These are phyloP conservation scores for Ochotona princeps DNA, from an alignment of 2,113 vertebrate species.

Conservation along the genomic window DNA sequence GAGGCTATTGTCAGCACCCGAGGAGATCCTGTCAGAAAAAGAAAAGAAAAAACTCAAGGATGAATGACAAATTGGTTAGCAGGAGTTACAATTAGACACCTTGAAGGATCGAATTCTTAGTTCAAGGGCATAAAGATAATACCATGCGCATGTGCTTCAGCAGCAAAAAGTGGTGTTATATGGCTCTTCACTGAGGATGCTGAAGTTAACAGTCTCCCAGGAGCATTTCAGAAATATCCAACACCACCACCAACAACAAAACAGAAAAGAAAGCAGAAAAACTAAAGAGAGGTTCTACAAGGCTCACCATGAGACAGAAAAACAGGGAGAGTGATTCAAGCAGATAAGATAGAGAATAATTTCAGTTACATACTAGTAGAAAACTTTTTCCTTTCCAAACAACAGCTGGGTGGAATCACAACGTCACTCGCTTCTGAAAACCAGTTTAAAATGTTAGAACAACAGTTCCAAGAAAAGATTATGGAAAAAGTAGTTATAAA, in stretches of 20 bases:
- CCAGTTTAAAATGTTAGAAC: slow-evolving; percentile 44
- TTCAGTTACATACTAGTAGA: neutral
- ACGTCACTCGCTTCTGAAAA: slow-evolving; percentile 40
- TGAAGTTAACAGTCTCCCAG: neutral
- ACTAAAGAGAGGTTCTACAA: neutral
- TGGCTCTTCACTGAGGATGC: neutral
- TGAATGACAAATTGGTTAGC: neutral
- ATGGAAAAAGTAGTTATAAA: slow-evolving; percentile 53
- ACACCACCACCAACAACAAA: neutral
- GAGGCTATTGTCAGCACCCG: neutral
- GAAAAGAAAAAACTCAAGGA: neutral
- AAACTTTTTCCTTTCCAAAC: neutral
- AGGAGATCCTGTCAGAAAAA: neutral
- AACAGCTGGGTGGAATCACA: slow-evolving; percentile 35
- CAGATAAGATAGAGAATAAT: neutral
- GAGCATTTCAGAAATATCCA: neutral
- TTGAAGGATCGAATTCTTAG: neutral
- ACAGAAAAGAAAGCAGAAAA: neutral
- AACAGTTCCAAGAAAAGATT: slow-evolving; percentile 32
- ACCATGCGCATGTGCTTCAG: neutral
- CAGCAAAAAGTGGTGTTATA: neutral
- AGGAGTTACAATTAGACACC: neutral
- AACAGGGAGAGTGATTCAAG: neutral
- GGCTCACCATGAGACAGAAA: neutral
- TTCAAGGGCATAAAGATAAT: neutral